Evolutionary conservation across 2,888 invertebrate species (phyloP).

Genomic region (Hypolimnas misippus): DNA sequence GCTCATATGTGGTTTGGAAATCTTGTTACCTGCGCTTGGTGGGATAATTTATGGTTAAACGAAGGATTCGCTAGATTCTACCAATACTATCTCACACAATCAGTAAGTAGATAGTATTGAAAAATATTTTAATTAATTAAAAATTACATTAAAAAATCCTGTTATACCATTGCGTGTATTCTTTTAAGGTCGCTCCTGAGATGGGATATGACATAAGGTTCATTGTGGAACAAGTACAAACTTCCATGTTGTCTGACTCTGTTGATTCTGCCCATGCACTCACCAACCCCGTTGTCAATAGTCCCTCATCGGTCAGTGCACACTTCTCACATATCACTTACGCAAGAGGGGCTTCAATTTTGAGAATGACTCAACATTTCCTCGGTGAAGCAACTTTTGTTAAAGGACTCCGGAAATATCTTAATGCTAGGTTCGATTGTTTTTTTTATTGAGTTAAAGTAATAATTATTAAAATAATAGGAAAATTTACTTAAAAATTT

Average conservation of each 20-base stretch:
- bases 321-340: slow-evolving; percentile 89
- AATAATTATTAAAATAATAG: not conserved
- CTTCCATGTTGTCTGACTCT: slow-evolving; percentile 85
- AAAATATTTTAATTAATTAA: not conserved
- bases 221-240: slow-evolving; percentile 87
- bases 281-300: slow-evolving; percentile 78
- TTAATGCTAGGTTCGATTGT: slow-evolving; percentile 69
- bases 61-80: slow-evolving; percentile 89
- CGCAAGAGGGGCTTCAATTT: slow-evolving; percentile 85
- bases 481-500: not conserved
- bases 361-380: slow-evolving; percentile 88
- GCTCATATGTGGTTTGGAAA: slow-evolving; percentile 94
- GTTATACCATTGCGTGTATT: too few relatives aligned
- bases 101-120: slow-evolving; percentile 56
- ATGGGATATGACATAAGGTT: slow-evolving; percentile 79
- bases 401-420: slow-evolving; percentile 81
- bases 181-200: slow-evolving; percentile 64
- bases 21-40: slow-evolving; percentile 89
- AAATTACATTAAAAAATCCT: too few relatives aligned
- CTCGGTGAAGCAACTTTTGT: slow-evolving; percentile 81
- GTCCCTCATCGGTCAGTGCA: slow-evolving; percentile 81
- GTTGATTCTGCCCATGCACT: slow-evolving; percentile 83
- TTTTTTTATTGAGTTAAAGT: too few relatives aligned
- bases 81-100: slow-evolving; percentile 85
- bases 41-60: slow-evolving; percentile 89